These are phyloP conservation scores for Gandaritis pyraliata DNA, from an alignment of 2,888 invertebrate species.

Conservation along the genomic window DNA sequence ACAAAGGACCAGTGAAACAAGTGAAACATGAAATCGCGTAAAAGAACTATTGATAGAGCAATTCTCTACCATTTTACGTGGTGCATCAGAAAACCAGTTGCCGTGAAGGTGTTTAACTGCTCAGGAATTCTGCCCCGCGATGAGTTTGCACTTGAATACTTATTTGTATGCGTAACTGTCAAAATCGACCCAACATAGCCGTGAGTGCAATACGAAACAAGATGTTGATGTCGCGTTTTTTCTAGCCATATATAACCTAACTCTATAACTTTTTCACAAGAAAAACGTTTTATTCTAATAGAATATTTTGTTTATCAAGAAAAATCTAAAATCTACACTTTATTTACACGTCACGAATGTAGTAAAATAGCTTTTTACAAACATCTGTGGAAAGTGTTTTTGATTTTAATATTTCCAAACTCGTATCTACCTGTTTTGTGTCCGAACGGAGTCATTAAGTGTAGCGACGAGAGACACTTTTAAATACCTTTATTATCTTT, in stretches of 20 bases:
- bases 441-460: constrained; percentile 12
- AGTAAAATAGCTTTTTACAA: background rate
- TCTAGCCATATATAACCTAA: background rate
- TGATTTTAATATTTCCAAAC: constrained; percentile 2
- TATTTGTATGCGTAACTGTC: constrained; percentile 27
- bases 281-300: too few species aligned
- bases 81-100: constrained; percentile 19
- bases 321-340: too few species aligned
- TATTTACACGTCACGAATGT: background rate
- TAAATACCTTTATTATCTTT: constrained; percentile 19
- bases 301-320: too few species aligned
- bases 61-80: constrained; percentile 14
- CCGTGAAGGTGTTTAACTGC: constrained; percentile 21
- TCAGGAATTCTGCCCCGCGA: constrained; percentile 22
- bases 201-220: constrained; percentile 11
- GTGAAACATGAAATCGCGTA: background rate
- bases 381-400: background rate
- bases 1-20: background rate
- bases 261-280: too few species aligned
- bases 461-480: constrained; percentile 15
- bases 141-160: constrained; percentile 24
- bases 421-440: constrained; percentile 8
- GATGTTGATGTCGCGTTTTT: background rate
- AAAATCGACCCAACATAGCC: constrained; percentile 16
- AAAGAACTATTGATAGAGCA: constrained; percentile 6